Evolutionary conservation across 2,113 vertebrate genomes (phyloP).

Genomic region (Miniopterus natalensis): DNA sequence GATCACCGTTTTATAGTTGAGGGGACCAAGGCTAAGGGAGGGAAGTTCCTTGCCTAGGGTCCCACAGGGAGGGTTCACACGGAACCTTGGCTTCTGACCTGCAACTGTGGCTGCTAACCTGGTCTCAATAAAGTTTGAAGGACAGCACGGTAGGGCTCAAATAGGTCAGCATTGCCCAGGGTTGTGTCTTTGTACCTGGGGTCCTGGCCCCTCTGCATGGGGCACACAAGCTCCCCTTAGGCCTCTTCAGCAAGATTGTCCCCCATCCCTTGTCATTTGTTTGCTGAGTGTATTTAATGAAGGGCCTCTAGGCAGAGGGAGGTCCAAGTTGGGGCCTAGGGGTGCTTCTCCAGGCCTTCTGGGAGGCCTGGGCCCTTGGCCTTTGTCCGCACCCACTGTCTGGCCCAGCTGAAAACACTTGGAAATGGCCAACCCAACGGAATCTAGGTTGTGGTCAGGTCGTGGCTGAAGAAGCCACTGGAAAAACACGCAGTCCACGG

Average conservation of each 20-base stretch:
- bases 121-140: background rate
- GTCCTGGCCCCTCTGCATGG: background rate
- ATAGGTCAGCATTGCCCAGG: background rate
- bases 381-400: background rate
- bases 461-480: slow-evolving; percentile 64
- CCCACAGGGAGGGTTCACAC: background rate
- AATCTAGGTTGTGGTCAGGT: slow-evolving; percentile 77
- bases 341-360: background rate
- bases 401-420: slow-evolving; percentile 66
- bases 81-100: background rate
- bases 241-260: background rate
- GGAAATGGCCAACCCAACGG: slow-evolving; percentile 49
- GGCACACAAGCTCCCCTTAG: background rate
- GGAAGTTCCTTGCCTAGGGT: background rate
- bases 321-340: background rate
- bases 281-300: background rate
- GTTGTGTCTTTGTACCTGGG: background rate
- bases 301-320: background rate
- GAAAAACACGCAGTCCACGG: slow-evolving; percentile 69
- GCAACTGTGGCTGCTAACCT: background rate
- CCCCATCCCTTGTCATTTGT: background rate
- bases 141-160: background rate
- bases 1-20: background rate
- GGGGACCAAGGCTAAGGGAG: background rate
- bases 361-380: slow-evolving; percentile 29